Percentiles rank a stretch among this genome's conserved stretches.
phyloP scores from a whole-genome alignment of 2,797 vertebrate genomes.

The Falco peregrinus region DNA sequence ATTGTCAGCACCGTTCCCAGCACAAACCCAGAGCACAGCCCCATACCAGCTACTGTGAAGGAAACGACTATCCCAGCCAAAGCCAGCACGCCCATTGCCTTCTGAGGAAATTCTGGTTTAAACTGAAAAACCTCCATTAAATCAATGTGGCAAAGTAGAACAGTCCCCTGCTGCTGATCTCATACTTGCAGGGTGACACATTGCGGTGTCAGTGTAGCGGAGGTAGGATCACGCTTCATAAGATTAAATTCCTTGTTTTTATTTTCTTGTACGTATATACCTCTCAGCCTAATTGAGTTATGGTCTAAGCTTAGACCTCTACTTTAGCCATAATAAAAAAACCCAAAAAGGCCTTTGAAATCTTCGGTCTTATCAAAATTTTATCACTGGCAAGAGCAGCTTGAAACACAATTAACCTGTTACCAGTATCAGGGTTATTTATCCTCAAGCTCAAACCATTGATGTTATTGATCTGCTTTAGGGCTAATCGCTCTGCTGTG shows the following conservation, averaged over 20 bases:
- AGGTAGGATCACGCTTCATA: not conserved
- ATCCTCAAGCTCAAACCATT: not conserved
- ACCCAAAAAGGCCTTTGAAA: not conserved
- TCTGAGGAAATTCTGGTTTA: not conserved
- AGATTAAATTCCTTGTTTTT: not conserved
- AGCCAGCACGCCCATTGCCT: not conserved
- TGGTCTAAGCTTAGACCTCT: not conserved
- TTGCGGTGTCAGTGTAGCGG: not conserved
- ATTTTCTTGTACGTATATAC: not conserved
- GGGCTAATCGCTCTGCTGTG: not conserved
- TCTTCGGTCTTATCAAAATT: not conserved
- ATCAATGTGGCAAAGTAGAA: not conserved
- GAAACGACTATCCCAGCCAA: too few species aligned
- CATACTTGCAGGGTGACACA: not conserved
- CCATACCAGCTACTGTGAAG: too few species aligned
- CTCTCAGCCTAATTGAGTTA: not conserved
- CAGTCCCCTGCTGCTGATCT: not conserved
- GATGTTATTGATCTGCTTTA: conserved; percentile 32
- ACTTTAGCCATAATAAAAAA: not conserved
- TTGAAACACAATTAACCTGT: not conserved
- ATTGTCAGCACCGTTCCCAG: too few species aligned
- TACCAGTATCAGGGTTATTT: conserved; percentile 13
- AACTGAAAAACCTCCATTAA: not conserved
- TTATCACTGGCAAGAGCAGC: not conserved
- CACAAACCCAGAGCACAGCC: too few species aligned